phyloP scores from a whole-genome alignment of 2,113 vertebrate genomes.

The Saguinus imperator region DNA sequence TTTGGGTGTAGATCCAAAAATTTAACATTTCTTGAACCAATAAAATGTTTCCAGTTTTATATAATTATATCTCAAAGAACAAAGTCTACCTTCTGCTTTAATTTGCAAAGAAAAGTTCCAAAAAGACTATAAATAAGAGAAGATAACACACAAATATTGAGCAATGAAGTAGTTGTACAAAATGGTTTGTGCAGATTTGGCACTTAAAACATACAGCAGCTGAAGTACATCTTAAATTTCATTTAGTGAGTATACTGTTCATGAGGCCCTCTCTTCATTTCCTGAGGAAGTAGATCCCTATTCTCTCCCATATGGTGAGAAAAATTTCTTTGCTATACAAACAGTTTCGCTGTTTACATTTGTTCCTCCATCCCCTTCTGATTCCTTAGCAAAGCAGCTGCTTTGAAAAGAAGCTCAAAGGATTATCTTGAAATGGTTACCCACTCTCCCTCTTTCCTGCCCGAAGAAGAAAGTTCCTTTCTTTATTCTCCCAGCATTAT shows the following conservation, averaged over 20 bases:
- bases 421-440: not conserved
- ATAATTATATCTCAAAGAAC: not conserved
- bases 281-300: slow-evolving; percentile 44
- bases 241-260: slow-evolving; percentile 53
- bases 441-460: not conserved
- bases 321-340: slow-evolving; percentile 61
- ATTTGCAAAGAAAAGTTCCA: not conserved
- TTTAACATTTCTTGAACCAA: not conserved
- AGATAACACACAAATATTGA: not conserved
- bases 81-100: not conserved
- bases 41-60: not conserved
- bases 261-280: slow-evolving; percentile 59
- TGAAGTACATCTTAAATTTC: slow-evolving; percentile 71
- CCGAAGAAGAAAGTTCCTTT: not conserved
- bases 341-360: slow-evolving; percentile 40
- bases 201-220: not conserved
- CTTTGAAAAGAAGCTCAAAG: slow-evolving; percentile 39
- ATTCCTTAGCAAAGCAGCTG: slow-evolving; percentile 61
- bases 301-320: slow-evolving; percentile 45
- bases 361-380: slow-evolving; percentile 38
- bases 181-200: not conserved
- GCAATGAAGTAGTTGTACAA: not conserved
- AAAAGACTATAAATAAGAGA: not conserved
- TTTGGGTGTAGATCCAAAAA: not conserved
- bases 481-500: not conserved